Base-by-base conservation (phyloP, 2,888 invertebrate species). In the Achlya flavicornis region DNA sequence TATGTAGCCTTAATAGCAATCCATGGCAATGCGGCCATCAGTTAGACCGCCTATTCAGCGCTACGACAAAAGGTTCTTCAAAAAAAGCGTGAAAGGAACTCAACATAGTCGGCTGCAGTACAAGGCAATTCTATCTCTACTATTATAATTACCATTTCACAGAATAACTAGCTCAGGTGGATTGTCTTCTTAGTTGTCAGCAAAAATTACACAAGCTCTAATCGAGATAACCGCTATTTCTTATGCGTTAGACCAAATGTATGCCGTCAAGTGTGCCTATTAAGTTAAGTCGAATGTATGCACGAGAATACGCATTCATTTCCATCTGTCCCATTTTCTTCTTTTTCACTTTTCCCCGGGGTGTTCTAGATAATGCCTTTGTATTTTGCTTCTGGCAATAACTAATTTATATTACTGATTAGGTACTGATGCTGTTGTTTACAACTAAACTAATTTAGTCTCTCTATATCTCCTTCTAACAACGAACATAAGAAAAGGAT, bases 271-370 rank as follows among this genome's bases (percentile, higher is more conserved):
- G 81, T 81, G 80, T 76, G 73, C 76, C 80, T 86, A 85, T 85
- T 84, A 85, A 84, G 79, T 84, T 80, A 79, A 78, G 60, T 83
- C 72, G 75, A 79, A 80, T 79, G 78, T 85, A 83, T 80, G 85
- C 79, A 81, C 82, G 84, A 82, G 76, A 82, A 78, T 74, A 79
- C 71, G 71, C 79, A 76, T 74, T 79, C 73, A 78, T 83, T 85
- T 79, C 79, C 77, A 83, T 82, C 64, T 76, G 76, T 70, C 70
- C 75, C 71, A 76, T 80, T 81, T 82, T 80, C 78, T 80, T 78
- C 53, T 71, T 70, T 79, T 73, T 72, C 60, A 62, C 63, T 74
- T 77, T 77, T 72, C 72, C 65, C 63, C 48, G 19, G 19, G 16
- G n/a, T 61, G 46, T 59, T 73, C 62, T 35, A 66, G 35, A 62